A percentile compares a stretch with the other conserved stretches of the same genome.
Conservation (phyloP, 2,888 invertebrate species). For the Morpho achilles region DNA sequence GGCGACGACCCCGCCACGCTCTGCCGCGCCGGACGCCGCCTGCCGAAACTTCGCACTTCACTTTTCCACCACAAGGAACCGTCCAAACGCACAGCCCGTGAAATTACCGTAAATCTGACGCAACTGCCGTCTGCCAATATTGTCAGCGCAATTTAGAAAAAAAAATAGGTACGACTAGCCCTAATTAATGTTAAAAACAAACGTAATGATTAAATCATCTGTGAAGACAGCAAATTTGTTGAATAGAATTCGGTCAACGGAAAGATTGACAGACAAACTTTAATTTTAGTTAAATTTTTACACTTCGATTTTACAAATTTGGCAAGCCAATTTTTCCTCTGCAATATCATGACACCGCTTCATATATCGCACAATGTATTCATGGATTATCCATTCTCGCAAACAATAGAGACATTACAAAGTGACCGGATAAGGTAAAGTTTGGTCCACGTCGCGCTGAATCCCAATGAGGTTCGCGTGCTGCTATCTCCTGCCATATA, state of each 20-base stretch:
- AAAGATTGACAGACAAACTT: background rate
- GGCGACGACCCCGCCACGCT: slow-evolving; percentile 67
- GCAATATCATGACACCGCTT: background rate
- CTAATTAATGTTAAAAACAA: slow-evolving; percentile 13
- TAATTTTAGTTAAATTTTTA: too few relatives aligned
- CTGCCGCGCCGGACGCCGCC: slow-evolving; percentile 47
- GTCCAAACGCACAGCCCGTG: slow-evolving; percentile 64
- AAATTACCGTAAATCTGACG: slow-evolving; percentile 72
- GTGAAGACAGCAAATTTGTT: slow-evolving; percentile 2
- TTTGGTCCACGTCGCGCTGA: slow-evolving; percentile 61
- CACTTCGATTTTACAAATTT: background rate
- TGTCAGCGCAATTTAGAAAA: slow-evolving; percentile 25
- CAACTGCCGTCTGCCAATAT: slow-evolving; percentile 44
- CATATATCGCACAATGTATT: slow-evolving; percentile 29
- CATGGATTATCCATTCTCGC: slow-evolving; percentile 54
- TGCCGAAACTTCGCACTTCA: slow-evolving; percentile 77
- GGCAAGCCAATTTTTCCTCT: background rate
- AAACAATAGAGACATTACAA: slow-evolving; percentile 73
- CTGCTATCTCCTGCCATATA: slow-evolving; percentile 34
- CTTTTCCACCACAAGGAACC: slow-evolving; percentile 68
- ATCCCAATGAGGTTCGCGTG: slow-evolving; percentile 58
- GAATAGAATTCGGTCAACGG: background rate
- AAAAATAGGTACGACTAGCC: slow-evolving; percentile 15
- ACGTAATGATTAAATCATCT: slow-evolving; percentile 7
- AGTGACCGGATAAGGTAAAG: slow-evolving; percentile 65